Base-by-base conservation (phyloP, 2,113 vertebrate genomes). In the Aptenodytes forsteri region DNA sequence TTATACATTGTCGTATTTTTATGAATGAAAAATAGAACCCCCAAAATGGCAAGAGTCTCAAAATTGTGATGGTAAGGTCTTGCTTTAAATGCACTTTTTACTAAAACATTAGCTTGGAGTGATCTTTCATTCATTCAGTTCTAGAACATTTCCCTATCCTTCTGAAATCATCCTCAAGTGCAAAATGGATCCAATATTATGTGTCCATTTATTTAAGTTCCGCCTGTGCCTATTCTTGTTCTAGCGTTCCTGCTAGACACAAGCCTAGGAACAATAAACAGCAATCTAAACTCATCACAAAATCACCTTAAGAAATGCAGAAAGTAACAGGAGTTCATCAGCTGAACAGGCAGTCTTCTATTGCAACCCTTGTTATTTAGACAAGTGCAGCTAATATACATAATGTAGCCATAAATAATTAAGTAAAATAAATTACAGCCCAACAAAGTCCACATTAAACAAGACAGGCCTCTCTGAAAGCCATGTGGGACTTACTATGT, bases 341-440 rank as follows among this genome's bases (percentile, higher is more conserved):
- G 59, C 27, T 87, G 76, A 91, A 91, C 66, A 76, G 78, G 50
- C 58, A 82, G 47, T 85, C 91, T 97, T 96, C 67, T 83, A 90
- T 29, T 90, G 65, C 89, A 89, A 91, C 62, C 46, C 91, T 95
- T 97, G 94, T 97, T 95, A 96, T 96, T 96, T 97, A 93, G 92
- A 92, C 93, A 98, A 97, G 91, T 85, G 97, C 90, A 96, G 91
- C 96, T 97, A 97, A 98, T 97, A 97, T 97, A 97, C 96, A 97
- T 98, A 98, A 97, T 96, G 97, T 97, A 84, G 83, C 92, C 93
- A 95, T 97, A 96, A 98, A 98, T 98, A 98, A 98, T 97, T 97
- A 93, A 98, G 79, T 59, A 94, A 97, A 98, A 97, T 94, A 98
- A 97, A 97, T 95, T 96, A 96, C 81, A 97, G 61, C 91, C 96